Percentiles rank a stretch among this genome's conserved stretches.
phyloP scores from a whole-genome alignment of 2,113 vertebrate species.

The Pelmatolapia mariae region DNA sequence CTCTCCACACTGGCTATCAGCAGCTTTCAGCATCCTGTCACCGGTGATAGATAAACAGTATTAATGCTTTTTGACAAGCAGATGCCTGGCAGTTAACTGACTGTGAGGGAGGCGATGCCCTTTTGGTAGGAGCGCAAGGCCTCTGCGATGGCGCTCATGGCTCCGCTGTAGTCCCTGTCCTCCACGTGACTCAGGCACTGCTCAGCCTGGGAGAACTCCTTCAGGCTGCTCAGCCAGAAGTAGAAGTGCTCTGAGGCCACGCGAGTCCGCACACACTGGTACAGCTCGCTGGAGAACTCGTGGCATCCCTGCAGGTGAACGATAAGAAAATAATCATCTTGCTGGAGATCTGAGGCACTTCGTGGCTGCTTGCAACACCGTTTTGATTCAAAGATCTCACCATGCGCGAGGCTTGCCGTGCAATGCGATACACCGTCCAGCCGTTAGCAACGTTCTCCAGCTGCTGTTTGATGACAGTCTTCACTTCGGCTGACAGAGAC shows the following conservation, averaged over 20 bases:
- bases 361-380: neutral
- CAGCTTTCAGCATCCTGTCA: neutral
- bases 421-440: slow-evolving; percentile 96
- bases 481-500: slow-evolving; percentile 86
- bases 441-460: slow-evolving; percentile 91
- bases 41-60: neutral
- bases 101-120: slow-evolving; percentile 94
- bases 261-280: slow-evolving; percentile 90
- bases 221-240: slow-evolving; percentile 98
- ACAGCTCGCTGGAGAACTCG: slow-evolving; percentile 92
- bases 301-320: slow-evolving; percentile 82
- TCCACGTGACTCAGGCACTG: slow-evolving; percentile 84
- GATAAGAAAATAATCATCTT: neutral
- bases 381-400: slow-evolving; percentile 20
- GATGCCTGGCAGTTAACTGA: slow-evolving; percentile 61
- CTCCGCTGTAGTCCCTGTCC: slow-evolving; percentile 85
- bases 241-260: slow-evolving; percentile 98
- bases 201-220: slow-evolving; percentile 95
- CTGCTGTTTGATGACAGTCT: slow-evolving; percentile 90
- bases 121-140: slow-evolving; percentile 94
- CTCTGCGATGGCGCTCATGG: slow-evolving; percentile 88
- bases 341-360: neutral
- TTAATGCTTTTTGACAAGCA: slow-evolving; percentile 9
- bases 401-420: slow-evolving; percentile 96
- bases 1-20: neutral